Evolutionary conservation across 2,888 invertebrate genomes (phyloP).

Genomic region (Parnassius mnemosyne): DNA sequence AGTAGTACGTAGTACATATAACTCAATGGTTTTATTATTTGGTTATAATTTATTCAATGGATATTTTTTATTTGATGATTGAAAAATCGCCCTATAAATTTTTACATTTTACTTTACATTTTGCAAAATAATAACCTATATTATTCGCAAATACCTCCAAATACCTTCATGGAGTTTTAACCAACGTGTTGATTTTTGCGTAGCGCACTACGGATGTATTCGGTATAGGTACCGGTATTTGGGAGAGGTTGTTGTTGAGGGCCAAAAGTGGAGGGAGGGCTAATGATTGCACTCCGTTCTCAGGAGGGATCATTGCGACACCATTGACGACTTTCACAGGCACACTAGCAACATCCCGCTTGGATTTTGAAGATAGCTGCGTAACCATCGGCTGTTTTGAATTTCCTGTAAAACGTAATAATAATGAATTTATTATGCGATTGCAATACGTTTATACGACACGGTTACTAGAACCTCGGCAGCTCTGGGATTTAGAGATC

Average conservation of each 20-base stretch:
- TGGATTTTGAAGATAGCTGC: conserved; percentile 28
- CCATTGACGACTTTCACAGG: conserved; percentile 51
- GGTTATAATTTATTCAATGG: too few relatives aligned
- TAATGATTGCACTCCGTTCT: conserved; percentile 55
- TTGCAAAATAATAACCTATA: background rate
- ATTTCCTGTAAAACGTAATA: conserved; percentile 1
- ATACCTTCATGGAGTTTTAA: conserved; percentile 32
- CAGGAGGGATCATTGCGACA: conserved; percentile 52
- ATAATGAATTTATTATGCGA: too few relatives aligned
- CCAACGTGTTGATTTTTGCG: conserved; percentile 60
- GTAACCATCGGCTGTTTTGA: conserved; percentile 3
- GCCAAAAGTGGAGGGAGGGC: conserved; percentile 56
- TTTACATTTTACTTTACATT: too few relatives aligned
- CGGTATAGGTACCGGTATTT: conserved; percentile 66
- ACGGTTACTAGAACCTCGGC: too few relatives aligned
- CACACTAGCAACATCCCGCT: conserved; percentile 36
- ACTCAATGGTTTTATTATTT: too few relatives aligned
- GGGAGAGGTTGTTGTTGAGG: conserved; percentile 58
- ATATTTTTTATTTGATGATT: too few relatives aligned
- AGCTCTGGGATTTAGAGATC: too few relatives aligned
- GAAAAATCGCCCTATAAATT: too few relatives aligned
- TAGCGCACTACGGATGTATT: conserved; percentile 68
- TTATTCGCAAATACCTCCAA: too few relatives aligned
- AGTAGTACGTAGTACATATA: too few relatives aligned
- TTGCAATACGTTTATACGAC: too few relatives aligned